These are phyloP conservation scores for Perdix hodgsoniae DNA, from an alignment of 2,797 vertebrate genomes.

Conservation along the genomic window DNA sequence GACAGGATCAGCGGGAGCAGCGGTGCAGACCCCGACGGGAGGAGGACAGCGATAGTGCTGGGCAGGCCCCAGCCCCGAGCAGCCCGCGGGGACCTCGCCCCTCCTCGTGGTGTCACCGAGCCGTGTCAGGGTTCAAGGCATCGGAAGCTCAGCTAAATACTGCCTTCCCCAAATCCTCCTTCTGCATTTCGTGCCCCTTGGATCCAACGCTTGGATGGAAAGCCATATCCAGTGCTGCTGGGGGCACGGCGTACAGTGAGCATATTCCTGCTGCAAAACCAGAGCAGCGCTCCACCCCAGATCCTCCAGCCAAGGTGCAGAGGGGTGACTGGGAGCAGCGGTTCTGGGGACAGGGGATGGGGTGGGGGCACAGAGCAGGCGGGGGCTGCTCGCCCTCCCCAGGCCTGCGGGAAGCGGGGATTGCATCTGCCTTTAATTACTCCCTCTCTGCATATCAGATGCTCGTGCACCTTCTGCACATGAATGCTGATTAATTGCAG, in stretches of 20 bases:
- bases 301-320: rapidly evolving
- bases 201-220: neutral
- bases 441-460: constrained; percentile 77
- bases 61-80: constrained; percentile 35
- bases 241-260: neutral
- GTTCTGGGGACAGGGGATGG: neutral
- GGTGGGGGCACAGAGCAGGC: neutral
- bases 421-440: constrained; percentile 78
- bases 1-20: constrained; percentile 69
- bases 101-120: constrained; percentile 8
- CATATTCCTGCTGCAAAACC: rapidly evolving
- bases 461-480: constrained; percentile 77
- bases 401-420: constrained; percentile 51
- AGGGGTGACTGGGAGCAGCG: rapidly evolving
- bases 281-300: rapidly evolving
- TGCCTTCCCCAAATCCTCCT: neutral
- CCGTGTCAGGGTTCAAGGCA: constrained; percentile 66
- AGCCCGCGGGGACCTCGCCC: constrained; percentile 16
- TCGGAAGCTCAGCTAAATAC: constrained; percentile 58
- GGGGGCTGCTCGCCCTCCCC: neutral
- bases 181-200: too few relatives aligned
- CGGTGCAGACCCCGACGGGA: constrained; percentile 60
- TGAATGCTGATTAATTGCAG: constrained; percentile 81
- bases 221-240: neutral
- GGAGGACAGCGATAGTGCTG: constrained; percentile 51